phyloP scores from a whole-genome alignment of 2,797 vertebrate genomes.

The Hoplostethus mediterraneus region DNA sequence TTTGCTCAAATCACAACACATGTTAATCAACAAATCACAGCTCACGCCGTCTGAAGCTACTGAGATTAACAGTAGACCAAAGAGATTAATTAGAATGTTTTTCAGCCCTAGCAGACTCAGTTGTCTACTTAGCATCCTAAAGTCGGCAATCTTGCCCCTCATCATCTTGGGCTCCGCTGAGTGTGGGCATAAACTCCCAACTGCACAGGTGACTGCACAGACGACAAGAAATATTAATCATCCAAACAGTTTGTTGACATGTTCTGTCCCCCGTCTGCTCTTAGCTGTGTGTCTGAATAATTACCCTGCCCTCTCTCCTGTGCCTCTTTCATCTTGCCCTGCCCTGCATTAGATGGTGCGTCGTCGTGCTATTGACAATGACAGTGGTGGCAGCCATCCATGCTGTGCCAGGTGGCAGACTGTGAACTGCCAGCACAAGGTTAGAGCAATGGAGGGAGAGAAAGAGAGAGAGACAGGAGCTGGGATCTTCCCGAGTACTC shows the following conservation, averaged over 20 bases:
- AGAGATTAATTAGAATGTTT: slow-evolving; percentile 66
- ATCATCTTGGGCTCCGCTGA: slow-evolving; percentile 41
- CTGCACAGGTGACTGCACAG: slow-evolving; percentile 65
- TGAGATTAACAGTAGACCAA: slow-evolving; percentile 56
- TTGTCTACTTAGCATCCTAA: slow-evolving; percentile 64
- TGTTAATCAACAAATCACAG: slow-evolving; percentile 21
- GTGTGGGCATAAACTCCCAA: slow-evolving; percentile 48
- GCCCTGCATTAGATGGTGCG: slow-evolving; percentile 66
- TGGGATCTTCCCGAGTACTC: slow-evolving; percentile 34
- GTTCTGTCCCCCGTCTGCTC: slow-evolving; percentile 66
- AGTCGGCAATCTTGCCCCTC: slow-evolving; percentile 53
- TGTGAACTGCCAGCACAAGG: slow-evolving; percentile 60
- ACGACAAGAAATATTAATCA: slow-evolving; percentile 78
- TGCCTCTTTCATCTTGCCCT: slow-evolving; percentile 70
- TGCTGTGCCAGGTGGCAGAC: slow-evolving; percentile 69
- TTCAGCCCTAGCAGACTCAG: slow-evolving; percentile 47
- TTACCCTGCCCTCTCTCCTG: slow-evolving; percentile 75
- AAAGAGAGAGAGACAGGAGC: neutral
- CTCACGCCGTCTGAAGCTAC: slow-evolving; percentile 34
- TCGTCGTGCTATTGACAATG: slow-evolving; percentile 73
- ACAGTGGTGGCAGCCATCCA: slow-evolving; percentile 74
- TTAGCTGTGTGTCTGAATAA: slow-evolving; percentile 80
- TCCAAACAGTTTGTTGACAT: slow-evolving; percentile 77
- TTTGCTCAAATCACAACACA: slow-evolving; percentile 57
- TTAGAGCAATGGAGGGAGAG: slow-evolving; percentile 18